Conservation (phyloP, 2,797 vertebrate genomes). For the Poeciliopsis turneri region DNA sequence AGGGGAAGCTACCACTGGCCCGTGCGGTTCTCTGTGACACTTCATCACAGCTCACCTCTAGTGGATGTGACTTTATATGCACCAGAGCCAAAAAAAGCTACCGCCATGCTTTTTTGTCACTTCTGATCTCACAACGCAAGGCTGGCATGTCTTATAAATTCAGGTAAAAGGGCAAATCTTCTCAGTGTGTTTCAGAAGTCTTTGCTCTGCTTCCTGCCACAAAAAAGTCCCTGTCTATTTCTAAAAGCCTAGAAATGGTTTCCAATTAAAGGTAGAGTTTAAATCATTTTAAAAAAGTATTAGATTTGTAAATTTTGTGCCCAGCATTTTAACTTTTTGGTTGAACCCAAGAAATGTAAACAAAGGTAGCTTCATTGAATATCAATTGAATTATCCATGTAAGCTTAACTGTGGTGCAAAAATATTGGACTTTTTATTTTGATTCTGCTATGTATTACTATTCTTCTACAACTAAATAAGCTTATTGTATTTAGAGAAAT, state of each 20-base stretch:
- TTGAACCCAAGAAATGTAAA: not conserved
- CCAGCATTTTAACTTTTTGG: not conserved
- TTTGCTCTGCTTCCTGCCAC: conserved; percentile 6
- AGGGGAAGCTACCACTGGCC: conserved; percentile 41
- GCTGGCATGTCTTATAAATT: conserved; percentile 20
- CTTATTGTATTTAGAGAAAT: not conserved
- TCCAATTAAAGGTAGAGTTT: not conserved
- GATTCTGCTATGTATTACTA: not conserved
- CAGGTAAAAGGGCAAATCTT: conserved; percentile 37
- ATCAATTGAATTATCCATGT: not conserved
- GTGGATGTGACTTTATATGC: conserved; percentile 47
- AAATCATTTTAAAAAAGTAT: not conserved
- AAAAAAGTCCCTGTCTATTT: not conserved
- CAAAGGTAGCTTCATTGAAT: conserved; percentile 1
- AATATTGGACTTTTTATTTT: conserved; percentile 2
- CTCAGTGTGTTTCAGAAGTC: conserved; percentile 14
- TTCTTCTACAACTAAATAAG: not conserved
- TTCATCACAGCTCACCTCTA: conserved; percentile 34
- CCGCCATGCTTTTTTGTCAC: conserved; percentile 47
- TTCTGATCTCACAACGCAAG: conserved; percentile 36
- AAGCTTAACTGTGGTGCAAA: conserved; percentile 7
- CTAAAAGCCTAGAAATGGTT: not conserved
- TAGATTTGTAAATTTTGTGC: not conserved
- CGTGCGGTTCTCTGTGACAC: conserved; percentile 48
- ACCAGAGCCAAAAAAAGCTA: conserved; percentile 32